phyloP scores from a whole-genome alignment of 1,140 invertebrate genomes.

The Hylaeus anthracinus region DNA sequence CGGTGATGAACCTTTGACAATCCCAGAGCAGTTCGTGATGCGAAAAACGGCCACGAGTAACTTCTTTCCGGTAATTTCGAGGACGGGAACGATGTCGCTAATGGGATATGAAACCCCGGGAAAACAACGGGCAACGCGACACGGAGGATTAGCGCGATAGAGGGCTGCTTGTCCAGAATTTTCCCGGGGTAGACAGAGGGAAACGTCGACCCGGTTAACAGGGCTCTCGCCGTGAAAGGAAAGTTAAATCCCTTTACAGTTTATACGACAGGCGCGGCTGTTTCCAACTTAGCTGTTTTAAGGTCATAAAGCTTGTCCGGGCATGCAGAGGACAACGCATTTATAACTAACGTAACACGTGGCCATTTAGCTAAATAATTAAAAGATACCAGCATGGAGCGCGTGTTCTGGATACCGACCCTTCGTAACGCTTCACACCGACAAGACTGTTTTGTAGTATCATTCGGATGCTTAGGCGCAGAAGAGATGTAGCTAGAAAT shows the following conservation, averaged over 20 bases:
- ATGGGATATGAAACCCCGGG: slow-evolving; percentile 58
- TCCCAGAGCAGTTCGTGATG: not conserved
- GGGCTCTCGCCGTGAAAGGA: slow-evolving; percentile 75
- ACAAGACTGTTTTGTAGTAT: slow-evolving; percentile 20
- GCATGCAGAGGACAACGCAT: slow-evolving; percentile 72
- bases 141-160: slow-evolving; percentile 61
- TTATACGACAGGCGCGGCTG: slow-evolving; percentile 76
- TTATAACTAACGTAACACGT: slow-evolving; percentile 77
- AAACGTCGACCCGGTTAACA: slow-evolving; percentile 70
- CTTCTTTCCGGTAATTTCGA: not conserved
- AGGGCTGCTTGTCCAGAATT: slow-evolving; percentile 64
- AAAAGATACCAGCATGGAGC: slow-evolving; percentile 76
- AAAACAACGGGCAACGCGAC: slow-evolving; percentile 62
- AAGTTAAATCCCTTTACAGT: slow-evolving; percentile 80
- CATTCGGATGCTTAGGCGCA: not conserved
- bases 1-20: not conserved
- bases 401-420: slow-evolving; percentile 48
- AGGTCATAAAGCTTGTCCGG: slow-evolving; percentile 75
- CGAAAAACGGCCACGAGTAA: not conserved
- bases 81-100: slow-evolving; percentile 42
- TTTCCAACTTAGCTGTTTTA: slow-evolving; percentile 76
- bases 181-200: slow-evolving; percentile 65
- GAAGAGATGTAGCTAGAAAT: not conserved
- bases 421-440: slow-evolving; percentile 30
- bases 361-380: slow-evolving; percentile 79